phyloP scores from a whole-genome alignment of 2,113 vertebrate species.

The Todiramphus chloris region DNA sequence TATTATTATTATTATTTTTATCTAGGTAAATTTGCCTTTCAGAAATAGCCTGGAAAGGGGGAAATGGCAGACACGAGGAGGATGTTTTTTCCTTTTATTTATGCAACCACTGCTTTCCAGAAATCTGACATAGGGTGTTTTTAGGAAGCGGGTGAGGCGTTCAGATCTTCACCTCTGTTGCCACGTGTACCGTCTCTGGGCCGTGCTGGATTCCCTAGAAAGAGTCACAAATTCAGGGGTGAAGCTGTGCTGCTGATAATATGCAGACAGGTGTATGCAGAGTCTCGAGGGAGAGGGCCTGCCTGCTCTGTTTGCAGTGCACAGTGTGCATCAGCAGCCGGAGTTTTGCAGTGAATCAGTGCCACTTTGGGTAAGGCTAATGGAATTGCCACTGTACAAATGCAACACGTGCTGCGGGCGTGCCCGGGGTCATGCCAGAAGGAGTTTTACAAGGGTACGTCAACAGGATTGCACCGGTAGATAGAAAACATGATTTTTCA shows the following conservation, averaged over 20 bases:
- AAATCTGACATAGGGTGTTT: not conserved
- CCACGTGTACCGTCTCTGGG: not conserved
- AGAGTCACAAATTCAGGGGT: not conserved
- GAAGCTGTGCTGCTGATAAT: not conserved
- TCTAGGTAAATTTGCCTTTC: not conserved
- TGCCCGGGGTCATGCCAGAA: not conserved
- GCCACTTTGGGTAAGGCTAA: not conserved
- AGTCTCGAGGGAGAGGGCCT: not conserved
- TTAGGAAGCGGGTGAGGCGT: not conserved
- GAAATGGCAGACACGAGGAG: not conserved
- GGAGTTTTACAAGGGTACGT: not conserved
- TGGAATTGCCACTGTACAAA: not conserved
- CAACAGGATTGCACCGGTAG: not conserved
- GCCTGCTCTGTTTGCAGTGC: not conserved
- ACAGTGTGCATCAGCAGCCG: not conserved
- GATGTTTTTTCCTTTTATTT: not conserved
- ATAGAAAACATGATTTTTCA: not conserved
- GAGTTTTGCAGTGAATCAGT: not conserved
- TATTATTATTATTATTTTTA: not conserved
- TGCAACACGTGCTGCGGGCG: not conserved
- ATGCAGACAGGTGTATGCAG: accelerated
- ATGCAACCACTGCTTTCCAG: not conserved
- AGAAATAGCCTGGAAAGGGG: not conserved
- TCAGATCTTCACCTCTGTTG: not conserved
- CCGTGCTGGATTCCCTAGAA: not conserved